Percentiles rank a stretch among this genome's conserved stretches.
Evolutionary conservation across 2,888 invertebrate species (phyloP).

Genomic region (Conchocele bisecta): DNA sequence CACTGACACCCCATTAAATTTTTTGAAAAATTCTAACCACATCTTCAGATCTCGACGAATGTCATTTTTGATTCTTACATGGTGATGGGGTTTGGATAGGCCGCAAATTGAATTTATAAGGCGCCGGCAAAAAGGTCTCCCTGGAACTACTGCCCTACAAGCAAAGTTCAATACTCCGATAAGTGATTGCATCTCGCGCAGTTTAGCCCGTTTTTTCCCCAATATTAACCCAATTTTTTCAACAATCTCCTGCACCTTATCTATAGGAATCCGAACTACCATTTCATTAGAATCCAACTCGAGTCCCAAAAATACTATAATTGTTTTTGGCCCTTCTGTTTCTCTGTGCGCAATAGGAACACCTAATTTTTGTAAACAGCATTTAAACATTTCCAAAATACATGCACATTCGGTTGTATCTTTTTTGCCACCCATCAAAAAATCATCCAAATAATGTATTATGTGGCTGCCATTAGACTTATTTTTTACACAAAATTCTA

Average conservation of each 20-base stretch:
- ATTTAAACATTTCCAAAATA: no score
- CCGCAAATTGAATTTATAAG: neutral
- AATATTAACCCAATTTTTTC: neutral
- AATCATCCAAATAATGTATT: no score
- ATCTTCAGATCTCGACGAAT: neutral
- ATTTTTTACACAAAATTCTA: no score
- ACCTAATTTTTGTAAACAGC: no score
- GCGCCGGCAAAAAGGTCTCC: neutral
- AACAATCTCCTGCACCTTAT: neutral
- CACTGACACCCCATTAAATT: neutral
- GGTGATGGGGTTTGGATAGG: neutral
- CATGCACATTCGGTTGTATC: no score
- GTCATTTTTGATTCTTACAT: neutral
- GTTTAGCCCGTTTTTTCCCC: neutral
- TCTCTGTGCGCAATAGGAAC: no score
- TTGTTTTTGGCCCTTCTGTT: no score
- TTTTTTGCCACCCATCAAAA: no score
- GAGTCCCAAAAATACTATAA: no score
- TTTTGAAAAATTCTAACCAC: neutral
- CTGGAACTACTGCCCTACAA: neutral
- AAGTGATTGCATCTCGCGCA: neutral
- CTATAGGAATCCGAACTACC: slow-evolving; percentile 3
- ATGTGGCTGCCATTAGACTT: no score
- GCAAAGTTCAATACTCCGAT: neutral
- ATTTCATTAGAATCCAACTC: neutral